Evolutionary conservation across 2,797 vertebrate genomes (phyloP), one percentile per base, ranked within the genome.

Genomic region (Zenarchopterus dispar): DNA sequence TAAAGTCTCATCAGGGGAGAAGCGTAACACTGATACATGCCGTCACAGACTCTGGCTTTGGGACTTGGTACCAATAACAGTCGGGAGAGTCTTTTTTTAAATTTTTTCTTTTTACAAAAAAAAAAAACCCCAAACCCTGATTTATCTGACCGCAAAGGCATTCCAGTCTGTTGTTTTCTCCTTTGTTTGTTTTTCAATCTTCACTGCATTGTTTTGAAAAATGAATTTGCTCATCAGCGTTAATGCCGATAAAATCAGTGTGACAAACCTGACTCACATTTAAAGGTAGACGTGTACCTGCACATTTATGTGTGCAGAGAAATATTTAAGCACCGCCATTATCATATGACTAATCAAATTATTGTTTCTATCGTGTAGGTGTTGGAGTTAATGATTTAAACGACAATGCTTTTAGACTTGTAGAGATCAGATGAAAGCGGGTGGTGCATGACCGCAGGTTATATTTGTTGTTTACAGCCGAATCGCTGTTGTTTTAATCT

Each of bases 331-430:
- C 58, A 0, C 41, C 45, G 60, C 17, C 51, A 69, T 80, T 61
- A 78, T 65, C 53, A 56, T 46, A 63, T 82, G 69, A 78, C 56
- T 72, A 50, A 73, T 63, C 65, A 36, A 59, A 11, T 55, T 56
- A 58, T 62, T 82, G 78, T 77, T 84, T 81, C 70, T 53, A 56
- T 56, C 31, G 15, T 60, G 80, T 84, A 74, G 75, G 83, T 58
- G 72, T 72, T 56, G 50, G 51, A 43, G 65, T 28, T 15, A 61
- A 48, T 24, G 23, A 63, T 70, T 80, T 62, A 84, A n/a, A 80
- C 65, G 28, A 48, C 17, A 56, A 46, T 67, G 60, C 57, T 77
- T 82, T 85, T 67, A 70, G 50, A 51, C 65, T 56, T 69, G 58
- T 67, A 44, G 51, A 26, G 23, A 54, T 22, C 48, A 5, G 55